Evolutionary conservation across 2,797 vertebrate genomes (phyloP).

Genomic region (Neosilurus hyrtlii): DNA sequence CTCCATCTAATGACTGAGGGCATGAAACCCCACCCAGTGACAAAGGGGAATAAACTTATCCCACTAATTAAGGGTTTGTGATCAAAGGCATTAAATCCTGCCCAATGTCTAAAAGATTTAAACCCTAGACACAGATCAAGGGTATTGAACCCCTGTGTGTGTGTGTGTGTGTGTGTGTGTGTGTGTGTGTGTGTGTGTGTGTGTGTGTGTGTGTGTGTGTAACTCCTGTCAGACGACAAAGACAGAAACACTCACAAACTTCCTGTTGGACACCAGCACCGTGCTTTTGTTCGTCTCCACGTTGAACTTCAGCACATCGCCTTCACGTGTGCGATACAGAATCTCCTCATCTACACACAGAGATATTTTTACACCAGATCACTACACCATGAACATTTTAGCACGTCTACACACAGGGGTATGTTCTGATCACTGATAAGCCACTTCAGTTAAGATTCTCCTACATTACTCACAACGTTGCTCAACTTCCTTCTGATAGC

Average conservation of each 20-base stretch:
- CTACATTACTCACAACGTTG: not conserved
- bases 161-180: not conserved
- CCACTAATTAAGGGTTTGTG: not conserved
- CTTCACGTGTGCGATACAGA: slow-evolving; percentile 84
- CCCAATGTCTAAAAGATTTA: too few species aligned
- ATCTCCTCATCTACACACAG: slow-evolving; percentile 82
- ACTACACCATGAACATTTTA: not conserved
- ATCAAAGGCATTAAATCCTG: too few species aligned
- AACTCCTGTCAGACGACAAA: not conserved
- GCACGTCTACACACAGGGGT: not conserved
- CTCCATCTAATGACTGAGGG: not conserved
- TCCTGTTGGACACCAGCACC: slow-evolving; percentile 90
- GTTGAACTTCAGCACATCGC: slow-evolving; percentile 84
- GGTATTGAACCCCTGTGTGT: too few species aligned
- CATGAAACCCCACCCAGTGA: not conserved
- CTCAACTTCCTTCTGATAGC: not conserved
- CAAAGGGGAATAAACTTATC: not conserved
- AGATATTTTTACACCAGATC: not conserved
- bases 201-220: not conserved
- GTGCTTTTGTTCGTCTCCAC: slow-evolving; percentile 80
- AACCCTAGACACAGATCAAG: too few species aligned
- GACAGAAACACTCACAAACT: slow-evolving; percentile 82
- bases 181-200: not conserved
- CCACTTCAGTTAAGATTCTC: not conserved
- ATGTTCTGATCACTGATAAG: not conserved